Evolutionary conservation across 2,797 vertebrate genomes (phyloP).

Genomic region (Clarias fuscus): DNA sequence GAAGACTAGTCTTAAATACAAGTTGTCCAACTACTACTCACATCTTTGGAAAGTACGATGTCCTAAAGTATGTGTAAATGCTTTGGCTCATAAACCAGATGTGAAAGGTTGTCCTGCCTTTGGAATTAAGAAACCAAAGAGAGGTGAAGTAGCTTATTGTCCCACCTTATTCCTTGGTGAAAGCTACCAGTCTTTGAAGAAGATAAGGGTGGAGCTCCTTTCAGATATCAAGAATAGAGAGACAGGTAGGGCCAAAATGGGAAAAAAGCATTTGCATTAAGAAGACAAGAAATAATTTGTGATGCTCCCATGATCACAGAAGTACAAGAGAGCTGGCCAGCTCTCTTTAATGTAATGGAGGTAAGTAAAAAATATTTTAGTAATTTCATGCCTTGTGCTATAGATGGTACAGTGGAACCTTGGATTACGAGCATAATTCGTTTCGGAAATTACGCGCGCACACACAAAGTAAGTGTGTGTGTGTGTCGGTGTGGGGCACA

Average conservation of each 20-base stretch:
- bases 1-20: slow-evolving; percentile 55
- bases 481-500: too few relatives aligned
- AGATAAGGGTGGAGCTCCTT: slow-evolving; percentile 52
- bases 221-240: slow-evolving; percentile 54
- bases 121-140: slow-evolving; percentile 49
- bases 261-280: slow-evolving; percentile 42
- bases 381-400: background rate
- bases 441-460: too few relatives aligned
- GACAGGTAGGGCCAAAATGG: slow-evolving; percentile 41
- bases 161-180: slow-evolving; percentile 48
- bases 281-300: slow-evolving; percentile 36
- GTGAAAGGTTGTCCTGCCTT: slow-evolving; percentile 46
- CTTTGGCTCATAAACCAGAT: slow-evolving; percentile 50
- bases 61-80: slow-evolving; percentile 53
- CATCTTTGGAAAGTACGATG: slow-evolving; percentile 52
- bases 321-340: slow-evolving; percentile 18
- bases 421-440: too few relatives aligned
- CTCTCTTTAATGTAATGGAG: slow-evolving; percentile 8
- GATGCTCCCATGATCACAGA: slow-evolving; percentile 7
- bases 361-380: background rate
- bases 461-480: too few relatives aligned
- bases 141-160: slow-evolving; percentile 48
- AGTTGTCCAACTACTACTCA: slow-evolving; percentile 51
- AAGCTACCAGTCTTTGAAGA: slow-evolving; percentile 42
- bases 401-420: too few relatives aligned